Conservation (phyloP, 1,140 invertebrate genomes). For the Anoplolepis gracilipes region DNA sequence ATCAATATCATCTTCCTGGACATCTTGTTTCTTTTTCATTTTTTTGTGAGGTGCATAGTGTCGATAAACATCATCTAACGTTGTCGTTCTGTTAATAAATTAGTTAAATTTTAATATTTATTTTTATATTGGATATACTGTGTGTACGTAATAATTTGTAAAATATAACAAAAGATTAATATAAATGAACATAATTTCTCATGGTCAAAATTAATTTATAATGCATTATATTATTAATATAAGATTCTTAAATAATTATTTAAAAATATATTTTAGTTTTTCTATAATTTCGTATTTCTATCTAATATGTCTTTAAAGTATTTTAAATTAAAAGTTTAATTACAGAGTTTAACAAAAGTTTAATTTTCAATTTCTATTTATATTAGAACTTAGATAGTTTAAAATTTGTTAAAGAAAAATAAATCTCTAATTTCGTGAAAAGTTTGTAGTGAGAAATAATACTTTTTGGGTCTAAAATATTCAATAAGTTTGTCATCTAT, state of each 20-base stretch:
- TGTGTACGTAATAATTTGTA: neutral
- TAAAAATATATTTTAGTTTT: too few species aligned
- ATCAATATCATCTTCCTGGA: constrained; percentile 78
- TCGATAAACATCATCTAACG: constrained; percentile 88
- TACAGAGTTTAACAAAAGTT: neutral
- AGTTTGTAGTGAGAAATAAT: neutral
- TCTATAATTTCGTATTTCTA: too few species aligned
- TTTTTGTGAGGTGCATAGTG: constrained; percentile 83
- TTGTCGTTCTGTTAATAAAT: constrained; percentile 85
- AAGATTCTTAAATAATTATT: too few species aligned
- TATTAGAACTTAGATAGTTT: neutral
- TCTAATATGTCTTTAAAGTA: neutral
- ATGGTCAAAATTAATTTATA: neutral
- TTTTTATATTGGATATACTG: neutral
- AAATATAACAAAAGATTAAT: neutral
- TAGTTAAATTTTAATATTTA: neutral
- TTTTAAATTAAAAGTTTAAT: constrained; percentile 16
- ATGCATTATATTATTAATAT: too few species aligned
- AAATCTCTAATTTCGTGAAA: neutral
- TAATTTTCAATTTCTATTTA: neutral
- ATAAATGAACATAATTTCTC: neutral
- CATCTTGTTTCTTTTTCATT: constrained; percentile 75
- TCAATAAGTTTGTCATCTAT: neutral
- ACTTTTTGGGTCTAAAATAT: neutral
- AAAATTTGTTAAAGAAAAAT: constrained; percentile 13